Conservation (phyloP, 2,113 vertebrate genomes). For the Coptodon rendalli region DNA sequence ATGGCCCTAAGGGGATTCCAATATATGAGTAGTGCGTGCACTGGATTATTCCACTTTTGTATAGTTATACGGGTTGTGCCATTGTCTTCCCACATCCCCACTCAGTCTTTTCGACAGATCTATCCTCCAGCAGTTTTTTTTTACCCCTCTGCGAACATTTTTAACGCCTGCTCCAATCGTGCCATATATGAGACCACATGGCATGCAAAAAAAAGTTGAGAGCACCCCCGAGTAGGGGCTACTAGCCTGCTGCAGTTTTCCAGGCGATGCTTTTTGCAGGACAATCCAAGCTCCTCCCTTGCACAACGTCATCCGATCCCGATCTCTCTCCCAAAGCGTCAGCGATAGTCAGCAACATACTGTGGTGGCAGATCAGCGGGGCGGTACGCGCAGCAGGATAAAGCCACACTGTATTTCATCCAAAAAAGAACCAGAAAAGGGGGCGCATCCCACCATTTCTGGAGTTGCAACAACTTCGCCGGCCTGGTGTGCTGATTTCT, state of each 20-base stretch:
- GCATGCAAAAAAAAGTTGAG: neutral
- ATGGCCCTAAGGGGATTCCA: neutral
- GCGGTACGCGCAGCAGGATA: slow-evolving; percentile 20
- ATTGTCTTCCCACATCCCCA: neutral
- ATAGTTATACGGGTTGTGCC: neutral
- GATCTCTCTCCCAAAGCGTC: slow-evolving; percentile 59
- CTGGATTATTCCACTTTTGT: neutral
- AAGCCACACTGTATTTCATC: neutral
- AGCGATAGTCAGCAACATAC: slow-evolving; percentile 48
- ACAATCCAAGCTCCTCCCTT: slow-evolving; percentile 60
- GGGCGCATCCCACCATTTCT: neutral
- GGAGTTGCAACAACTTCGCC: slow-evolving; percentile 39
- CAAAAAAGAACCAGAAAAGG: neutral
- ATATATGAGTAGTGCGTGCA: neutral
- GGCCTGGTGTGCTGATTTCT: neutral
- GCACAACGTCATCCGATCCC: slow-evolving; percentile 63
- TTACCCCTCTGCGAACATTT: neutral
- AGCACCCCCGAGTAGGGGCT: neutral
- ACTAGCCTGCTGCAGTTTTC: neutral
- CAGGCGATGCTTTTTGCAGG: slow-evolving; percentile 12
- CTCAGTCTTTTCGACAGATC: neutral
- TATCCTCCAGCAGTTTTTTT: neutral
- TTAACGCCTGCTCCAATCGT: neutral
- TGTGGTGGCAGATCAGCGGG: slow-evolving; percentile 43
- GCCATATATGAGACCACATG: neutral